phyloP scores from a whole-genome alignment of 2,888 invertebrate genomes.

The Escarpia spicata region DNA sequence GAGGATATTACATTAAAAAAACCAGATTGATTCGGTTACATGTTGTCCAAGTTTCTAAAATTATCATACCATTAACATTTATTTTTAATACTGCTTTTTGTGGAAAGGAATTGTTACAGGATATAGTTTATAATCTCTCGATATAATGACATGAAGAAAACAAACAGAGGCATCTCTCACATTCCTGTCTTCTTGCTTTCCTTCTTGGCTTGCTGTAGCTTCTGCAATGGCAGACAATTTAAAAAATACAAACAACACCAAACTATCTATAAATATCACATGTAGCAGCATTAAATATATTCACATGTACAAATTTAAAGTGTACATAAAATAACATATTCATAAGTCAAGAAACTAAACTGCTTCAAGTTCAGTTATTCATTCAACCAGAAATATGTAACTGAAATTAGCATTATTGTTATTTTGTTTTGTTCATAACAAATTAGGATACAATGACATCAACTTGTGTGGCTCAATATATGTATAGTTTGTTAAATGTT shows the following conservation, averaged over 20 bases:
- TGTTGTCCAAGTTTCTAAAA: no score
- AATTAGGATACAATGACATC: no score
- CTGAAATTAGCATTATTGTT: no score
- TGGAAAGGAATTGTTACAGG: background rate
- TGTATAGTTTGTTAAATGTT: no score
- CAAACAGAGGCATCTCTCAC: background rate
- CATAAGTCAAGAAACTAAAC: background rate
- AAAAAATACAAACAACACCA: background rate
- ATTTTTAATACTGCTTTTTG: background rate
- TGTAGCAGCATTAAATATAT: background rate
- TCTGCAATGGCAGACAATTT: background rate
- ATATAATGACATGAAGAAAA: background rate
- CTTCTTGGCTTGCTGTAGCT: background rate
- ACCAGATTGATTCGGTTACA: no score
- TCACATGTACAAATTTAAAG: slow-evolving; percentile 20
- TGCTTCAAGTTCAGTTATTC: background rate
- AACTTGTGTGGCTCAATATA: no score
- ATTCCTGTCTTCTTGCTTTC: background rate
- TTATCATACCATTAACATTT: background rate
- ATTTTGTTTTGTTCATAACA: no score
- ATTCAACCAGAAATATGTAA: no score
- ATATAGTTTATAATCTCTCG: background rate
- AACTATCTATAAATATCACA: background rate
- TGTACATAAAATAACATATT: background rate
- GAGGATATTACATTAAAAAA: no score